Evolutionary conservation across 2,888 invertebrate genomes (phyloP), one percentile per base, ranked within the genome.

Genomic region (Calameuta pallipes): DNA sequence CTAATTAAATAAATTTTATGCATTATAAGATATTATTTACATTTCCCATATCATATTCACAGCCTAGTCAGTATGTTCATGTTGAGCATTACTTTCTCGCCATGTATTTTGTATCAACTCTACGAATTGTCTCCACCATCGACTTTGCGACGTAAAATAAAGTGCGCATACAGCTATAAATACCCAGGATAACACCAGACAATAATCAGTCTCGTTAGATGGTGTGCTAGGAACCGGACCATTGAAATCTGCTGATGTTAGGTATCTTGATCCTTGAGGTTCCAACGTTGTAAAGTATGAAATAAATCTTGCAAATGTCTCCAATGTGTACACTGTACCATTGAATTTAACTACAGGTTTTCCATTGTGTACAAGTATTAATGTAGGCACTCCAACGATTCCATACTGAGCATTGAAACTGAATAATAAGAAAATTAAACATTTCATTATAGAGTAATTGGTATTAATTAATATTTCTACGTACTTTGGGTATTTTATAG

Each of bases 391-490:
- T 31, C 97, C 98, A 12, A 97, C 95, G 79, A 98, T 96, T 13
- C 98, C 98, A 91, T 97, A 97, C 85, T 97, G 97, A 0, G 97
- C 96, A 92, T 97, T 98, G 75, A 97, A 96, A 80, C 96, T 93
- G 81, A 78, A 1, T 79, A 78, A 79, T 77, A 77, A 77, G 35
- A 68, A 30, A 23, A 70, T 56, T 2, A 76, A 71, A 31, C 4
- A 35, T 69, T 76, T 11, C 9, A n/a, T n/a, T 75, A 34, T 23
- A 41, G 41, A 41, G 23, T 56, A 56, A 23, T 56, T 56, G 23
- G 9, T 76, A 74, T 36, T 15, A 74, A 35, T 9, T 76, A n/a
- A 37, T 75, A 37, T 76, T 13, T 9, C 23, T 23, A 56, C 56
- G 2, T 56, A 94, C 94, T 92, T 94, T 88, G 95, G 95, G 87